Evolutionary conservation across 1,140 invertebrate species (phyloP).

Genomic region (Globodera rostochiensis): DNA sequence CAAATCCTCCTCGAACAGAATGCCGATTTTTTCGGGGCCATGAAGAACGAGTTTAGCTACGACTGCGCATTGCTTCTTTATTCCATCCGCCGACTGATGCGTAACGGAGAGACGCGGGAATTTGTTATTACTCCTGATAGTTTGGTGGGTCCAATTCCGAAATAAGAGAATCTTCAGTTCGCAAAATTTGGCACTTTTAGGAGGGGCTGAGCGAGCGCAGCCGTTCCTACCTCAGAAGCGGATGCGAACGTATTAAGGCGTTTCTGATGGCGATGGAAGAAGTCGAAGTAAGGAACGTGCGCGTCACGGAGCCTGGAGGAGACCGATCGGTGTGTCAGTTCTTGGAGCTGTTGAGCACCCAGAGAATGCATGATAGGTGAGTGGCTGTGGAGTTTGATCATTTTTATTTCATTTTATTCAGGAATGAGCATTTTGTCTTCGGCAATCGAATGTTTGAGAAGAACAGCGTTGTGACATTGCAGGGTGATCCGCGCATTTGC

Average conservation of each 20-base stretch:
- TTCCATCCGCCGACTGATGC: constrained; percentile 27
- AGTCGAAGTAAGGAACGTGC: constrained; percentile 1
- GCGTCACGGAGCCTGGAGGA: no score
- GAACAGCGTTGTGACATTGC: not conserved
- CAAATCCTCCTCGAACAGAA: constrained; percentile 25
- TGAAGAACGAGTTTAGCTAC: constrained; percentile 15
- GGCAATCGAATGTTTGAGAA: not conserved
- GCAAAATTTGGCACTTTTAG: constrained; percentile 14
- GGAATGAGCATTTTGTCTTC: constrained; percentile 2
- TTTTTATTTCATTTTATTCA: not conserved
- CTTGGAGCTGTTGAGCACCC: not conserved
- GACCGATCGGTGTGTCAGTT: no score
- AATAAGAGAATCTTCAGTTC: not conserved
- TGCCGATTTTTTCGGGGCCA: constrained; percentile 22
- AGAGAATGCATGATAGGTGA: constrained; percentile 10
- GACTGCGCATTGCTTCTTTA: constrained; percentile 38
- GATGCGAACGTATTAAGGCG: constrained; percentile 17
- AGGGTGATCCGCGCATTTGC: not conserved
- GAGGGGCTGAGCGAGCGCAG: constrained; percentile 13
- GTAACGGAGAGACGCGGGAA: constrained; percentile 21
- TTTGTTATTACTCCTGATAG: constrained; percentile 2
- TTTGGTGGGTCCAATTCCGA: not conserved
- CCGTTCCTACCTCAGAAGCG: not conserved
- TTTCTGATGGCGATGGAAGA: constrained; percentile 17
- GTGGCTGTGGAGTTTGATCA: not conserved